Evolutionary conservation across 2,888 invertebrate species (phyloP).

Genomic region (Synergus itoensis): DNA sequence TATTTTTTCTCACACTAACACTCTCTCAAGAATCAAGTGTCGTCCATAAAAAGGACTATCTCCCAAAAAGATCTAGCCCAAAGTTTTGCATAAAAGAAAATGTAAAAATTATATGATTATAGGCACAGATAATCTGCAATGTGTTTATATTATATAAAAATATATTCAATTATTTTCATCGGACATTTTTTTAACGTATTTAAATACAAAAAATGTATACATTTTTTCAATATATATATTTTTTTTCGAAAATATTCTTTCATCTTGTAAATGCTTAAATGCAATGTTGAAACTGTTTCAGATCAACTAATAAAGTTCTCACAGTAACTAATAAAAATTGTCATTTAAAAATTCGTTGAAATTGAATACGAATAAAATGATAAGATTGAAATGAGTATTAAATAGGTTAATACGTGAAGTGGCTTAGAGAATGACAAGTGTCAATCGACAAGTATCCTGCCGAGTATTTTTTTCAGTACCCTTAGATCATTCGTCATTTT

Average conservation of each 20-base stretch:
- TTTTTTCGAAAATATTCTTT: neutral
- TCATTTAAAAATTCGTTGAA: neutral
- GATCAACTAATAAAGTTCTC: neutral
- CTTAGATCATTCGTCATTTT: constrained; percentile 22
- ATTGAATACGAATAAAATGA: neutral
- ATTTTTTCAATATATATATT: too few relatives aligned
- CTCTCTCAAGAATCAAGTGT: neutral
- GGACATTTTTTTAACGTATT: accelerated
- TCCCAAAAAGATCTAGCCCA: neutral
- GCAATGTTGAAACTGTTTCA: neutral
- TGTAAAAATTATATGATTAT: neutral
- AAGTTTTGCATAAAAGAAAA: neutral
- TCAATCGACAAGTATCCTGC: constrained; percentile 37
- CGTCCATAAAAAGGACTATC: neutral
- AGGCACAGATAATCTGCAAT: neutral
- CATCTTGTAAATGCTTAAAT: neutral
- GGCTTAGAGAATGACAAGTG: constrained; percentile 31
- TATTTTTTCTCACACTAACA: neutral
- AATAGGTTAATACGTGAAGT: neutral
- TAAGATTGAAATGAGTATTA: neutral
- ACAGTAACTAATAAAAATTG: neutral
- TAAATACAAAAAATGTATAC: neutral
- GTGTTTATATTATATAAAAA: too few relatives aligned
- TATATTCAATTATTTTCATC: neutral
- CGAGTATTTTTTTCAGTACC: constrained; percentile 25